These are phyloP conservation scores for Tor tambroides DNA, from an alignment of 2,113 vertebrate genomes.

Conservation along the genomic window DNA sequence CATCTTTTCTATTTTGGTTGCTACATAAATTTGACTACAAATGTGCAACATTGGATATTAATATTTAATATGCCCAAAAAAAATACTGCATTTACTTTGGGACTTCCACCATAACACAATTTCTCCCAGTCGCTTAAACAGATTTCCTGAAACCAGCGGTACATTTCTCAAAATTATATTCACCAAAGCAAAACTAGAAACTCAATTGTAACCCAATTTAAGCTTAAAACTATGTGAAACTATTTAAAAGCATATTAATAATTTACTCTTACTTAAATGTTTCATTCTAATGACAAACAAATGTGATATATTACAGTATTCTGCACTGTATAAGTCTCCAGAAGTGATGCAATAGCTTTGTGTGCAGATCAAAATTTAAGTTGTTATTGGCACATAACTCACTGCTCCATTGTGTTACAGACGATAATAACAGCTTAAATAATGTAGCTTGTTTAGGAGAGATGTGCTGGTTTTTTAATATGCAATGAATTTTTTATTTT, in stretches of 20 bases:
- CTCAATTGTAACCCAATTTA: background rate
- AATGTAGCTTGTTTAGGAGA: background rate
- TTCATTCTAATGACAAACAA: background rate
- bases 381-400: background rate
- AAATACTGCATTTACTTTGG: constrained; percentile 14
- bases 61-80: constrained; percentile 45
- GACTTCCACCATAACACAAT: constrained; percentile 3
- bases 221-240: background rate
- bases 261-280: background rate
- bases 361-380: background rate
- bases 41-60: background rate
- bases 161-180: background rate
- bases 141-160: background rate
- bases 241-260: background rate
- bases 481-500: background rate
- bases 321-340: background rate
- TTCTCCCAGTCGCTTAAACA: background rate
- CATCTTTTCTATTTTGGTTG: background rate
- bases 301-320: background rate
- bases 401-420: background rate
- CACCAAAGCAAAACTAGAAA: background rate
- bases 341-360: background rate
- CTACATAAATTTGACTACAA: constrained; percentile 56
- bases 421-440: background rate
- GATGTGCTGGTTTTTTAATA: background rate